A percentile compares a stretch with the other conserved stretches of the same genome.
Evolutionary conservation across 1,140 invertebrate genomes (phyloP).

Genomic region (Potamilus streckersoni): DNA sequence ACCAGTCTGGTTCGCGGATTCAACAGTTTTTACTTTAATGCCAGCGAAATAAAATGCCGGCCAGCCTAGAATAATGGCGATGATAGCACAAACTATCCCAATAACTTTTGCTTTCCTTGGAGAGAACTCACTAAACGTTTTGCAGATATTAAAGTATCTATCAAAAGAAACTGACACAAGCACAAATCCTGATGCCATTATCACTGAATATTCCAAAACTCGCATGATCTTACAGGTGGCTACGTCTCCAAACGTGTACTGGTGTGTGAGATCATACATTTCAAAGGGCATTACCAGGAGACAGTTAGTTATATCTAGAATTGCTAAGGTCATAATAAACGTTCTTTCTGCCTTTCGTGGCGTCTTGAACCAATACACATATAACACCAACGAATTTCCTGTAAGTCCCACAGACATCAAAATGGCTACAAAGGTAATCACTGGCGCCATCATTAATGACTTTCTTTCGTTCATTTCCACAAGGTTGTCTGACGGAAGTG

Average conservation of each 20-base stretch:
- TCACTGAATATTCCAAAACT: slow-evolving; percentile 35
- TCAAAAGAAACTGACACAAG: slow-evolving; percentile 51
- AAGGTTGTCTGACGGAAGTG: too few species aligned
- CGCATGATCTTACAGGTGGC: slow-evolving; percentile 47
- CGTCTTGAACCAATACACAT: slow-evolving; percentile 45
- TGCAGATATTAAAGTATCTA: slow-evolving; percentile 46
- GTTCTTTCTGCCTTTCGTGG: slow-evolving; percentile 42
- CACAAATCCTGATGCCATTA: slow-evolving; percentile 49
- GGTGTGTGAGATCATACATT: slow-evolving; percentile 48
- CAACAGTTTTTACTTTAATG: slow-evolving; percentile 18
- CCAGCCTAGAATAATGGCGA: slow-evolving; percentile 24
- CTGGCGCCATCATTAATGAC: too few species aligned
- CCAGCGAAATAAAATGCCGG: slow-evolving; percentile 36
- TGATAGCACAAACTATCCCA: slow-evolving; percentile 26
- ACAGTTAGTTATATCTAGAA: slow-evolving; percentile 51
- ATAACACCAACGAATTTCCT: slow-evolving; percentile 48
- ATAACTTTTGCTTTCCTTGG: slow-evolving; percentile 36
- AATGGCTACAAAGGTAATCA: background rate
- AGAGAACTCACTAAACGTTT: slow-evolving; percentile 35
- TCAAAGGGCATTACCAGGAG: slow-evolving; percentile 55
- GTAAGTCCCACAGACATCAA: slow-evolving; percentile 46
- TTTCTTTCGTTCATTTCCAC: too few species aligned
- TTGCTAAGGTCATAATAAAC: slow-evolving; percentile 54
- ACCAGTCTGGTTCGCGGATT: slow-evolving; percentile 6
- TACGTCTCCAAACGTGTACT: slow-evolving; percentile 36